Base-by-base conservation (phyloP, 2,113 vertebrate genomes). In the Corydoras sp. region DNA sequence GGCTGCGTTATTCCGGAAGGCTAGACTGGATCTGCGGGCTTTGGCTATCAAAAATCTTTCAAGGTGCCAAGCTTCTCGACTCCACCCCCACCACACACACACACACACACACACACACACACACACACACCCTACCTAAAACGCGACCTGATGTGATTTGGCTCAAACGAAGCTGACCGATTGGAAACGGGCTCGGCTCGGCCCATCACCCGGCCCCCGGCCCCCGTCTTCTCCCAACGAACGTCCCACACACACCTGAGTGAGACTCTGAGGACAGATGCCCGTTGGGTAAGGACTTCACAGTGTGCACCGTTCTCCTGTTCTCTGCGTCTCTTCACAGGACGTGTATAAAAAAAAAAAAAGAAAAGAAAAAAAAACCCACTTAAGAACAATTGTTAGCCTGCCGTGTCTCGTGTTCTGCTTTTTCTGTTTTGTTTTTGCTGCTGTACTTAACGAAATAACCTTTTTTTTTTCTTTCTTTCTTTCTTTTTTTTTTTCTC, bases 31-130 rank as follows among this genome's bases (percentile, higher is more conserved):
- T 80, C 77, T 68, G 69, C 79, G 65, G 80, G 80, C 77, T 78
- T 81, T 80, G 79, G 79, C 77, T 77, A 80, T 64, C 79, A 80
- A 83, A 85, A 85, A 84, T 80, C 80, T 83, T 82, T 83, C 80
- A 78, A 71, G 79, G 66, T 65, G 65, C 64, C 67, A 78, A 69
- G 75, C 68, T 69, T 76, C 73, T 65, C 54, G 43, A 32, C 69
- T 74, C 58, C 18, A 24, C 24, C 71, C 18, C 72, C 29, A 43
- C 4, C 60, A 62, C 60, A 24, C 18, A 24, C 18, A 24, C 18
- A 24, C 18, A 24, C 18, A 24, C 18, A 24, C 18, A 24, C 18
- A 24, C 18, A 24, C 18, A 24, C 18, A 24, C 18, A 24, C 18
- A 24, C 18, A 24, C 18, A 24, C 18, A 24, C 18, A 24, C 18